A percentile compares a stretch with the other conserved stretches of the same genome.
Evolutionary conservation across 2,797 vertebrate species (phyloP).

Genomic region (Denticeps clupeoides): DNA sequence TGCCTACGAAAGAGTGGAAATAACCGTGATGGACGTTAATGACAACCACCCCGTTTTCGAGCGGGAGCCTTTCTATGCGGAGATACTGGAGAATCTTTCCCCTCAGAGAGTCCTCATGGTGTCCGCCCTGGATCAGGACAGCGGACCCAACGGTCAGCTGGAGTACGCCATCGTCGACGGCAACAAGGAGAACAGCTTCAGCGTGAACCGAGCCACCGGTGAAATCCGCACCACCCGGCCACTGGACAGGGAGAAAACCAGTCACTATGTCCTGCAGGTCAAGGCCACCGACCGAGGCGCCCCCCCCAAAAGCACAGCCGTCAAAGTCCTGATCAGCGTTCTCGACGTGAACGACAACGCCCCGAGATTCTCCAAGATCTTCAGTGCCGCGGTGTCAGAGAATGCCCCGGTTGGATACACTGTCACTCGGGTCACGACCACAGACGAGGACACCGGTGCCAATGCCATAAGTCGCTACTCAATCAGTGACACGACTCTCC

Average conservation of each 20-base stretch:
- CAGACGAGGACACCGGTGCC: conserved; percentile 81
- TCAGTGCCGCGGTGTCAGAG: conserved; percentile 85
- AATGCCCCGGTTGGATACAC: conserved; percentile 85
- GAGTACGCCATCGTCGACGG: conserved; percentile 80
- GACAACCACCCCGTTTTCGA: conserved; percentile 83
- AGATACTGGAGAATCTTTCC: conserved; percentile 81
- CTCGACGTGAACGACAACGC: conserved; percentile 95
- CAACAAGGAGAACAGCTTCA: conserved; percentile 82
- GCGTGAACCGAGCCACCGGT: conserved; percentile 74
- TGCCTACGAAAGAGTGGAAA: conserved; percentile 82
- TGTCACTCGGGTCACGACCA: conserved; percentile 85
- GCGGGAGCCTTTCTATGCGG: conserved; percentile 76
- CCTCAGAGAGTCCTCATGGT: conserved; percentile 75
- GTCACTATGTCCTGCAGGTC: conserved; percentile 69
- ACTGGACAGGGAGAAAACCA: conserved; percentile 79
- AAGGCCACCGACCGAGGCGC: conserved; percentile 79
- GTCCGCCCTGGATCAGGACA: conserved; percentile 77
- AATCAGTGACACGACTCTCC: conserved; percentile 76
- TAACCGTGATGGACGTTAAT: conserved; percentile 80
- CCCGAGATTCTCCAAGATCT: conserved; percentile 92
- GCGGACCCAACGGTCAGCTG: conserved; percentile 79
- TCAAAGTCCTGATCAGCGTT: conserved; percentile 74
- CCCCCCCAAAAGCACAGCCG: conserved; percentile 66
- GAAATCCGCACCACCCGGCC: conserved; percentile 78
- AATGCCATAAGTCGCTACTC: conserved; percentile 87